Conservation (phyloP, 2,113 vertebrate genomes). For the Melierax canorus region DNA sequence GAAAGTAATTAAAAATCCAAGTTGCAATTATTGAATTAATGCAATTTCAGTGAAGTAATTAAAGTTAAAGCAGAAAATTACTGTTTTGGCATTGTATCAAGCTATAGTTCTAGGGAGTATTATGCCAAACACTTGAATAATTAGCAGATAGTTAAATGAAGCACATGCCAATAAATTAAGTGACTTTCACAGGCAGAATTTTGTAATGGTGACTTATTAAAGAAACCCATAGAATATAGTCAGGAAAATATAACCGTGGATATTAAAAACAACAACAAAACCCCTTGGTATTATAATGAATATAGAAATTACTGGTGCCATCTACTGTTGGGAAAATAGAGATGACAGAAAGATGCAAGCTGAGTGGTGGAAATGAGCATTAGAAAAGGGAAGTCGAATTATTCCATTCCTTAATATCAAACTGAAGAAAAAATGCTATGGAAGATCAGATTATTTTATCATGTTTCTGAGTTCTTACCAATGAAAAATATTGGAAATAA, state of each 20-base stretch:
- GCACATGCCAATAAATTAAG: conserved; percentile 32
- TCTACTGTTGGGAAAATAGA: conserved; percentile 51
- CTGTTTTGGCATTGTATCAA: conserved; percentile 63
- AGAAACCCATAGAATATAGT: neutral
- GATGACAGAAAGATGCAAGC: neutral
- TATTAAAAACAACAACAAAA: neutral
- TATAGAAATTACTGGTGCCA: conserved; percentile 56
- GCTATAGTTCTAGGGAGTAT: conserved; percentile 52
- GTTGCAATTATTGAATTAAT: conserved; percentile 44
- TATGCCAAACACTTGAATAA: conserved; percentile 50
- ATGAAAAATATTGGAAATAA: neutral
- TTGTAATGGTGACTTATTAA: conserved; percentile 31
- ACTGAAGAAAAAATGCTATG: neutral
- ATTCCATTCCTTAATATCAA: neutral
- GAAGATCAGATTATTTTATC: neutral
- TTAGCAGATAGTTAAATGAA: conserved; percentile 58
- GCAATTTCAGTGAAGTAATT: conserved; percentile 52
- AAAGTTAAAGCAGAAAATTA: conserved; percentile 60
- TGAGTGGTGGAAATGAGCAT: neutral
- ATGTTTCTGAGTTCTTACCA: neutral
- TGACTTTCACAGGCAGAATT: conserved; percentile 44
- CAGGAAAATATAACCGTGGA: neutral
- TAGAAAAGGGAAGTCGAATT: neutral
- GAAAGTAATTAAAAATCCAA: conserved; percentile 58
- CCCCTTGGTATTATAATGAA: neutral